Percentiles rank a stretch among this genome's conserved stretches.
Conservation (phyloP, 1,140 invertebrate genomes). For the Drosophila saltans region DNA sequence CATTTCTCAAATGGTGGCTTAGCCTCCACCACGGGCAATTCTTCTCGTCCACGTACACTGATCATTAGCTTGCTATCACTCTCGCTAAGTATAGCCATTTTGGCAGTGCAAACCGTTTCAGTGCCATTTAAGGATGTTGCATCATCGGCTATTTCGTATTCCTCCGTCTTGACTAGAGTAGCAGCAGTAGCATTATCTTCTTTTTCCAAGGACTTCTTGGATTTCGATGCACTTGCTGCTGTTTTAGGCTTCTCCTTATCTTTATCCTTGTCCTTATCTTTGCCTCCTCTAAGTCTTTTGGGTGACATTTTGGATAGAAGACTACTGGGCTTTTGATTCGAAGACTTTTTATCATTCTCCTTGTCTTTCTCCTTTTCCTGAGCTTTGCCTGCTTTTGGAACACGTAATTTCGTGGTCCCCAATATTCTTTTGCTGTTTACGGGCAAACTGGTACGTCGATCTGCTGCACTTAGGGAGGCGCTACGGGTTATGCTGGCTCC, state of each 20-base stretch:
- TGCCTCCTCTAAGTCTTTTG: conserved; percentile 51
- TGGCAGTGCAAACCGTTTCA: conserved; percentile 57
- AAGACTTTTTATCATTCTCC: conserved; percentile 67
- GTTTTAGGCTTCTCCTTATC: conserved; percentile 39
- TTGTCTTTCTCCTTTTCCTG: conserved; percentile 68
- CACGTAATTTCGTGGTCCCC: conserved; percentile 26
- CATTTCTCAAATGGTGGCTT: conserved; percentile 62
- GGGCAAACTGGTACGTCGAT: conserved; percentile 65
- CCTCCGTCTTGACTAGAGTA: conserved; percentile 52
- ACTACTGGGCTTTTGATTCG: conserved; percentile 59
- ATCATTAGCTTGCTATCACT: conserved; percentile 84
- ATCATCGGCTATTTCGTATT: conserved; percentile 86
- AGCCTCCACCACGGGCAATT: conserved; percentile 85
- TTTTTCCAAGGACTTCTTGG: conserved; percentile 26
- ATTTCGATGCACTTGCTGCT: conserved; percentile 17
- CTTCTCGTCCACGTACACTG: conserved; percentile 88
- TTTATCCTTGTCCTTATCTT: conserved; percentile 45
- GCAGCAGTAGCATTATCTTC: conserved; percentile 12
- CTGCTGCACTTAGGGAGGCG: conserved; percentile 71
- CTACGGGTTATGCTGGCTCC: conserved; percentile 57
- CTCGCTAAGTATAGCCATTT: conserved; percentile 82
- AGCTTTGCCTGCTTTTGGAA: conserved; percentile 42
- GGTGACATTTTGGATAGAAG: conserved; percentile 72
- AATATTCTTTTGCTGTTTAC: conserved; percentile 27
- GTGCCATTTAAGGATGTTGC: conserved; percentile 84